Conservation (phyloP, 2,113 vertebrate species). For the Gobio gobio region DNA sequence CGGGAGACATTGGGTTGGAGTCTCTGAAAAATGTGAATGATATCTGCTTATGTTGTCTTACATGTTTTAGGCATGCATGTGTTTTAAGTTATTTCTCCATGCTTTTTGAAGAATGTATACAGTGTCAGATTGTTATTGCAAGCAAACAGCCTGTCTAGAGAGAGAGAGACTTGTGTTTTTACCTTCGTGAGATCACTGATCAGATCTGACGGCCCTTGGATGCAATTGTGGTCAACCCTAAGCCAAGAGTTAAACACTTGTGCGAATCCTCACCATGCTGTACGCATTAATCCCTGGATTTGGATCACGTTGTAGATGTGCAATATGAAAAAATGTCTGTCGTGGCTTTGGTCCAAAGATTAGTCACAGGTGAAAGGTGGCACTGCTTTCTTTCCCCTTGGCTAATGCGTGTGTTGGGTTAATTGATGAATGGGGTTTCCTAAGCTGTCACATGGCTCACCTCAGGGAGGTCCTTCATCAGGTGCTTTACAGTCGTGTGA, state of each 20-base stretch:
- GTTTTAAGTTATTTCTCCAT: conserved; percentile 13
- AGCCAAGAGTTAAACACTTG: not conserved
- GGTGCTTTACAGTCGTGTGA: conserved; percentile 74
- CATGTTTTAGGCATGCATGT: conserved; percentile 17
- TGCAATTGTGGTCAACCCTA: not conserved
- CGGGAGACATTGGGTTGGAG: conserved; percentile 48
- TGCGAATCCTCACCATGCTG: not conserved
- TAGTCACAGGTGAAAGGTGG: conserved; percentile 37
- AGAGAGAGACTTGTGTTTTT: not conserved
- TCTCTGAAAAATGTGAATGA: conserved; percentile 56
- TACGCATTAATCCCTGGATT: not conserved
- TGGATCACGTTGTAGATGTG: not conserved
- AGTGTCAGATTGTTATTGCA: conserved; percentile 3
- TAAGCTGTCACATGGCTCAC: conserved; percentile 49
- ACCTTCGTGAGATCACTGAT: not conserved
- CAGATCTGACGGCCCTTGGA: not conserved
- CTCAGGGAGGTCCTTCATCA: conserved; percentile 58
- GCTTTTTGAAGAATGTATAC: not conserved
- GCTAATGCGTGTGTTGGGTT: conserved; percentile 9
- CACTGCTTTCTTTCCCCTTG: not conserved
- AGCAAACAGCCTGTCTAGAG: not conserved
- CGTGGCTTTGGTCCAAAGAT: conserved; percentile 10
- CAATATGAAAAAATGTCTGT: not conserved
- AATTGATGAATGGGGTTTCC: conserved; percentile 25
- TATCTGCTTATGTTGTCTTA: conserved; percentile 20